Base-by-base conservation (phyloP, 2,888 invertebrate genomes). In the Drepanosiphum platanoidis region DNA sequence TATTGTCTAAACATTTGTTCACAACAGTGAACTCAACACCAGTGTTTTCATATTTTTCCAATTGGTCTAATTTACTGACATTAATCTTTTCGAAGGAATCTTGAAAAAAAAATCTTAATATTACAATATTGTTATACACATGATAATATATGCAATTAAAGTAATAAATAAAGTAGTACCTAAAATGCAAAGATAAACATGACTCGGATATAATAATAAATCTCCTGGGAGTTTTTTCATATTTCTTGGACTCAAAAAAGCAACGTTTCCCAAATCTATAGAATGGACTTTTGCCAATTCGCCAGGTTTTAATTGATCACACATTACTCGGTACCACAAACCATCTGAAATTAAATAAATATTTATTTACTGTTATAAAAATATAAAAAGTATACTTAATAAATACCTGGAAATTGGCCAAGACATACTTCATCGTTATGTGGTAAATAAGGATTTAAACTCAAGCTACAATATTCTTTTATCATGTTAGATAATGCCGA, bases 361-460 rank as follows among this genome's bases (percentile, higher is more conserved):
- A 8, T 18, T 27, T 36, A 3, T 11, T 27, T 58, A 27, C 4
- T 36, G 27, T n/a, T 0, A 30, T 52, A 46, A 0, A 52, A 36
- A 46, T 30, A 8, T 7, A 42, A 42, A 30, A 39, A 30, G 4
- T 32, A 39, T 13, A 58, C 36, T 8, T 39, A 58, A 11, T 34
- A 80, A 70, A 80, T 68, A 84, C 84, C 84, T 68, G 75, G 68
- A 77, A 84, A 84, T 58, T 39, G 36, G 5, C 84, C 84, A 3
- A 84, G 58, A 39, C 84, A 84, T 52, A 84, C 39, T 84, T 84
- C 84, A 22, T 39, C 30, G 68, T n/a, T 39, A 15, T 77, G 84
- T 36, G 84, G 84, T 58, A 84, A 77, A 77, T 84, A 84, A 1
- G 84, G 75, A 39, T 39, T 34, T 58, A 68, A 70, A 42, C 22